phyloP scores from a whole-genome alignment of 2,113 vertebrate genomes.

The Phaetusa simplex region DNA sequence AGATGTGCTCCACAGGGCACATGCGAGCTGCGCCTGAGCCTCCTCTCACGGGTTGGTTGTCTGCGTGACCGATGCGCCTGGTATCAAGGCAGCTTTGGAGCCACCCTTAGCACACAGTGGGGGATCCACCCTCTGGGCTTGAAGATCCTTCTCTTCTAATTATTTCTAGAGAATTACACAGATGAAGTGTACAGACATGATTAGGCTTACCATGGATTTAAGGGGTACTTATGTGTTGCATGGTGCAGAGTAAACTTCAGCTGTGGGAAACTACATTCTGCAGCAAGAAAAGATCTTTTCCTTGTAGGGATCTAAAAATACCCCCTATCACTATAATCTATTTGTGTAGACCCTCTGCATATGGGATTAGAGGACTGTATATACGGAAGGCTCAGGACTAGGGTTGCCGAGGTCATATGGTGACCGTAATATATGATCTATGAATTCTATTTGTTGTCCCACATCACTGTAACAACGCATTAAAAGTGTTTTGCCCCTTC shows the following conservation, averaged over 20 bases:
- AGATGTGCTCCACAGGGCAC: neutral
- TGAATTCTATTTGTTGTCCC: neutral
- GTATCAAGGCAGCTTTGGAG: constrained; percentile 19
- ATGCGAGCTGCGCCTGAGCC: neutral
- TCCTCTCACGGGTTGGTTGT: neutral
- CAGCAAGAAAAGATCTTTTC: neutral
- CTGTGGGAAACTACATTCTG: neutral
- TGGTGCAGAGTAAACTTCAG: neutral
- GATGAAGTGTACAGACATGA: neutral
- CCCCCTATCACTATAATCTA: neutral
- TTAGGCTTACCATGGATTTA: neutral
- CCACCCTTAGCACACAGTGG: neutral
- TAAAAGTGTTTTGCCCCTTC: neutral
- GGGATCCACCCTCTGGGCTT: neutral
- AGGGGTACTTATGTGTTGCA: neutral
- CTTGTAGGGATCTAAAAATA: neutral
- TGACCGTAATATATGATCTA: neutral
- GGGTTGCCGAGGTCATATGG: neutral
- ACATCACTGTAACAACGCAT: neutral
- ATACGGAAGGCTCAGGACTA: neutral
- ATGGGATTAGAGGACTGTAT: neutral
- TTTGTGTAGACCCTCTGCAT: neutral
- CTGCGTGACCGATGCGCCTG: neutral
- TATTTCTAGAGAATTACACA: constrained; percentile 46
- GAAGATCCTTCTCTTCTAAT: constrained; percentile 46